These are phyloP conservation scores for Drosophila chauvacae DNA, from an alignment of 1,140 invertebrate genomes.

Conservation along the genomic window DNA sequence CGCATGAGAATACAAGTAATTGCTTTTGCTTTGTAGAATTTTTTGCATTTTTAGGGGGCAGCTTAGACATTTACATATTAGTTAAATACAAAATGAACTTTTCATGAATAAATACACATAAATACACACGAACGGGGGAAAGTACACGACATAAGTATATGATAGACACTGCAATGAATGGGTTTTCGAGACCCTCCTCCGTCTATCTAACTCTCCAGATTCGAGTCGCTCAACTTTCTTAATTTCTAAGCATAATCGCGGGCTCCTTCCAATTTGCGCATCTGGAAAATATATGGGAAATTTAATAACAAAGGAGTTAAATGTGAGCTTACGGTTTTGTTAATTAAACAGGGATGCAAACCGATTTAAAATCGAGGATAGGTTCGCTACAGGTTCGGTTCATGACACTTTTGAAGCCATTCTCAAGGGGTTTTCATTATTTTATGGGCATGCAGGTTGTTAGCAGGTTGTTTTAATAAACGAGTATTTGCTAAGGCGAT, in stretches of 20 bases:
- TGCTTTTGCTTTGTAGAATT: constrained; percentile 25
- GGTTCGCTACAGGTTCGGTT: constrained; percentile 24
- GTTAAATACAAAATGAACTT: constrained; percentile 54
- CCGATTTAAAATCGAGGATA: constrained; percentile 17
- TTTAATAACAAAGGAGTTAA: constrained; percentile 5
- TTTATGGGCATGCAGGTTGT: constrained; percentile 17
- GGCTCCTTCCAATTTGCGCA: constrained; percentile 77
- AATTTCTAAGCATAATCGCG: constrained; percentile 73
- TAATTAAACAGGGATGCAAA: constrained; percentile 32
- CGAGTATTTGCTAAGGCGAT: constrained; percentile 33
- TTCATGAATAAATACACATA: constrained; percentile 77
- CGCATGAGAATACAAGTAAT: constrained; percentile 28
- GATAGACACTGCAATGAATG: constrained; percentile 51
- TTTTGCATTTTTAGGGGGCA: constrained; percentile 56
- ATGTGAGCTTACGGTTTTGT: neutral
- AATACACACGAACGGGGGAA: constrained; percentile 52
- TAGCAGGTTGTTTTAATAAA: constrained; percentile 26
- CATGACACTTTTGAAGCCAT: constrained; percentile 8
- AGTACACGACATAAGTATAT: constrained; percentile 52
- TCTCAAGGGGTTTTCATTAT: constrained; percentile 12
- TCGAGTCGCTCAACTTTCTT: constrained; percentile 27
- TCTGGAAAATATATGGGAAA: constrained; percentile 42
- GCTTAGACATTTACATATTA: constrained; percentile 60
- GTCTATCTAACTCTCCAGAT: constrained; percentile 32
- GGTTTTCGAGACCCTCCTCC: constrained; percentile 13